Base-by-base conservation (phyloP, 2,888 invertebrate genomes). In the Andrena bicolor region DNA sequence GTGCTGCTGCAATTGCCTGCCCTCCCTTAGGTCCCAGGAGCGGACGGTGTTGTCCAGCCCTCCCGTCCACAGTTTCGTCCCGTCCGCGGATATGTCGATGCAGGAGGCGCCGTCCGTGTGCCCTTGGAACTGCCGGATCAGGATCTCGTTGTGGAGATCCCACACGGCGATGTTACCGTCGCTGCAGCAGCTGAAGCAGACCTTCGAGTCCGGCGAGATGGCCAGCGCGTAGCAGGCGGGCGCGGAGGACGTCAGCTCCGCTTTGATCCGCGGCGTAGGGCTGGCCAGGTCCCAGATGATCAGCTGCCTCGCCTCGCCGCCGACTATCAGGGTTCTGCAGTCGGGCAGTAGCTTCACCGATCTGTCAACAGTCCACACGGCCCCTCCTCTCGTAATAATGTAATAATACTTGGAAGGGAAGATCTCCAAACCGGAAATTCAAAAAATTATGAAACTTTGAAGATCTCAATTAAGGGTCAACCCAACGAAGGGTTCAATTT, bases 201-300 rank as follows among this genome's bases (percentile, higher is more conserved):
- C 98, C 95, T 99, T 99, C 81, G 98, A 98, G 94, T 99, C 99
- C 0, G 98, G 98, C 90, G 98, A 98, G 90, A 99, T 98, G 82
- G 99, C 99, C 72, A 99, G 96, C 71, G 99, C 99, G 94, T 99
- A 99, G 94, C 99, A 99, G 0, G 99, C 99, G 30, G 99, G 99
- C 80, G 99, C 99, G 80, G 97, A 97, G 1, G 97, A 97, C 28
- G 97, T 97, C 73, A 97, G 94, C 93, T 99, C 99, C 13, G 98
- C 98, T 93, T 98, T 98, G 92, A 99, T 98, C 75, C 98, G 95
- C 76, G 99, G 99, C 88, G 98, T 98, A 56, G 98, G 97, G 89
- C 97, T 97, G 83, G 97, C 97, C 87, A 99, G 94, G 94, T 99
- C 99, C 99, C 99, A 99, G 90, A 99, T 98, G 78, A 98, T 98